These are phyloP conservation scores for Spilosoma lubricipeda DNA, from an alignment of 2,888 invertebrate genomes.

Conservation along the genomic window DNA sequence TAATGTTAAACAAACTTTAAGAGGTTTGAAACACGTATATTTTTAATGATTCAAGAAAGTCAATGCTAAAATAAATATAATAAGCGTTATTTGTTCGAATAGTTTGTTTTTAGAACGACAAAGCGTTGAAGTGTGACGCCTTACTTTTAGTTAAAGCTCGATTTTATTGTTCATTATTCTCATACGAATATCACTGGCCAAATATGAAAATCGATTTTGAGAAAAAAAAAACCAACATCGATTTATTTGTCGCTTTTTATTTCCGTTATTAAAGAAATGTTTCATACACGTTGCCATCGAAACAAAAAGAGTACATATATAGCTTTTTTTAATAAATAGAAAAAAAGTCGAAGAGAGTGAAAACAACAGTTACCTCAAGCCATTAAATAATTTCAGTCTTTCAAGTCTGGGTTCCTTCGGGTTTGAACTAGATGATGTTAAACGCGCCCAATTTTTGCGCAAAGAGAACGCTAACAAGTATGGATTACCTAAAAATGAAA, in stretches of 20 bases:
- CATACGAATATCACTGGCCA: too few relatives aligned
- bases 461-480: constrained; percentile 75
- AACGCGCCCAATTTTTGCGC: constrained; percentile 69
- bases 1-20: neutral
- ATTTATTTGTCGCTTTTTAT: too few relatives aligned
- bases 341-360: neutral
- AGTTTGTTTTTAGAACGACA: too few relatives aligned
- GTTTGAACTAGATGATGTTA: constrained; percentile 63
- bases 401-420: constrained; percentile 69
- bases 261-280: neutral
- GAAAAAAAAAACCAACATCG: too few relatives aligned
- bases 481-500: constrained; percentile 63
- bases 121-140: too few relatives aligned
- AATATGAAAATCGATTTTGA: too few relatives aligned
- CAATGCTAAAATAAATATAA: too few relatives aligned
- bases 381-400: constrained; percentile 73
- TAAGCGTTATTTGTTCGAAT: too few relatives aligned
- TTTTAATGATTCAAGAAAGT: neutral
- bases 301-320: neutral
- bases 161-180: too few relatives aligned
- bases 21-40: neutral
- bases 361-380: constrained; percentile 64
- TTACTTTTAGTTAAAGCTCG: too few relatives aligned
- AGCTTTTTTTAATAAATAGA: neutral
- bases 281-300: too few relatives aligned